Base-by-base conservation (phyloP, 2,888 invertebrate species). In the Spilarctia lutea region DNA sequence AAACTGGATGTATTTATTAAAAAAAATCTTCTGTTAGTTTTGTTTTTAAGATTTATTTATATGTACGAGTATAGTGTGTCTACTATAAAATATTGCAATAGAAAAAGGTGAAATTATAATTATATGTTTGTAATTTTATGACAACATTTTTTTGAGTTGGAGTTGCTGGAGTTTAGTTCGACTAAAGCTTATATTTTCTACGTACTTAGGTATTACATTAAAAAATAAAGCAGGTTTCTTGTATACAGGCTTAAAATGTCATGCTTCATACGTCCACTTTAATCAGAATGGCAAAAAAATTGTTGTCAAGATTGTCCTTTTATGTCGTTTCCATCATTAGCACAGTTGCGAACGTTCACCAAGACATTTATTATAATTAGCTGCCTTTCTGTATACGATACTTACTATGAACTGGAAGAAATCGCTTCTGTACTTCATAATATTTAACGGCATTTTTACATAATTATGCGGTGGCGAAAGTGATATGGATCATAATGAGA, bases 381-480 rank as follows among this genome's bases (percentile, higher is more conserved):
- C 24, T 24, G 48, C 48, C 30, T 68, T 68, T 7, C 68, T 24
- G 24, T 68, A 68, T 30, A 68, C 30, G 68, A 27, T 48, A 68
- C 24, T 63, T 18, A 63, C 63, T 0, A 1, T 6, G 63, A 30
- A 63, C 8, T 30, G 63, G 13, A 33, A 48, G 30, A 27, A 60
- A 39, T 30, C 66, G 13, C 39, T 27, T 67, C 13, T 67, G 63
- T 68, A 33, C 42, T n/a, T 24, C 45, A 13, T 33, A 48, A 60
- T 74, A 76, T 75, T 73, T 66, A 66, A 67, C 56, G 13, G 70
- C 56, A 75, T 71, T 77, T 68, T 77, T 71, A 76, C 75, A 70
- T 80, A 78, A 80, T 79, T 81, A 81, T 75, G 71, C 65, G 67
- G 71, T 70, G 70, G 78, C 74, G 83, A 85, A 83, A 82, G 82